Conservation (phyloP, 2,888 invertebrate genomes). For the Eurois occulta region DNA sequence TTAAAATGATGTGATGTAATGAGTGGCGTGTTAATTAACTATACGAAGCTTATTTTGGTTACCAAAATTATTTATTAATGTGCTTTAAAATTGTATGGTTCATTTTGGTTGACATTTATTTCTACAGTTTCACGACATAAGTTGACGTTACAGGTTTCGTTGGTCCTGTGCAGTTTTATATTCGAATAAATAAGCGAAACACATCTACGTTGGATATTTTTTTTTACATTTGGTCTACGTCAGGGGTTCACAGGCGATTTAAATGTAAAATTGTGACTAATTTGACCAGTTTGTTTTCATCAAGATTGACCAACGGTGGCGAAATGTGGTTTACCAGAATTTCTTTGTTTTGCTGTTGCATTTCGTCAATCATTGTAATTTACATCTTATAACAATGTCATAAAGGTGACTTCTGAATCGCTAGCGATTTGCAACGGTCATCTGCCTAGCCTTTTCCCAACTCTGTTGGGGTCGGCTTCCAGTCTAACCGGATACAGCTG, state of each 20-base stretch:
- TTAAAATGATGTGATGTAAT: not conserved
- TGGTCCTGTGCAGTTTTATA: not conserved
- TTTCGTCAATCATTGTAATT: not conserved
- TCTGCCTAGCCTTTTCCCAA: too few relatives aligned
- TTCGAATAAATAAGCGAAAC: not conserved
- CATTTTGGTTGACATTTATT: not conserved
- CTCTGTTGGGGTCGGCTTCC: too few relatives aligned
- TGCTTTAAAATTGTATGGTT: not conserved
- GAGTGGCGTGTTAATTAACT: not conserved
- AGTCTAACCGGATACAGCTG: too few relatives aligned
- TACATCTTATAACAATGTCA: not conserved
- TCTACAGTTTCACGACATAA: not conserved
- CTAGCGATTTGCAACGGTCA: too few relatives aligned
- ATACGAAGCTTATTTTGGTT: not conserved
- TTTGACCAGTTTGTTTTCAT: not conserved
- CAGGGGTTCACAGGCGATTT: not conserved
- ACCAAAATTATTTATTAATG: not conserved
- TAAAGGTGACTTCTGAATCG: not conserved
- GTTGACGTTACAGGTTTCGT: not conserved
- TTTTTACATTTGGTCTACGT: not conserved
- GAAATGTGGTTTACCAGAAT: not conserved
- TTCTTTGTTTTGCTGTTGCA: not conserved
- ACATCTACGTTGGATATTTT: not conserved
- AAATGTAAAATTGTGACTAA: not conserved
- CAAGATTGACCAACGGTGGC: not conserved